Evolutionary conservation across 2,797 vertebrate species (phyloP).

Genomic region (Aselliscus stoliczkanus): DNA sequence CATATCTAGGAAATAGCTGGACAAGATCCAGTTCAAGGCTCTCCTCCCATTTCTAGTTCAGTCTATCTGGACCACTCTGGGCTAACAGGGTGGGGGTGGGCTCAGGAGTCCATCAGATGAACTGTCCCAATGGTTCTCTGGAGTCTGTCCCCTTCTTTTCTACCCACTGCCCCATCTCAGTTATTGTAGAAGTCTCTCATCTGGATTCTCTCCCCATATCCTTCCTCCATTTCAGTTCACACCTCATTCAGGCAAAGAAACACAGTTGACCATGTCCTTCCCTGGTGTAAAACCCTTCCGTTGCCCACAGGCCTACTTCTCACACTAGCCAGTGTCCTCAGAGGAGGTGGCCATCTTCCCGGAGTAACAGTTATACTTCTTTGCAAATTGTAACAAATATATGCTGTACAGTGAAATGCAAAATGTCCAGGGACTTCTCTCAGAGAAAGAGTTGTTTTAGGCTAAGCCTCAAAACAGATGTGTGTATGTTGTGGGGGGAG

Average conservation of each 20-base stretch:
- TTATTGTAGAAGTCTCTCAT: neutral
- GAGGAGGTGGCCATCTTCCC: neutral
- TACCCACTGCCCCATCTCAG: neutral
- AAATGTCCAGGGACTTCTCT: neutral
- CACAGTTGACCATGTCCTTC: neutral
- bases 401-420: neutral
- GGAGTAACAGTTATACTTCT: neutral
- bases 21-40: neutral
- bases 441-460: neutral
- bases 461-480: neutral
- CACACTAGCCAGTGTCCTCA: neutral
- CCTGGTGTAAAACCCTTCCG: neutral
- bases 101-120: neutral
- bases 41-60: neutral
- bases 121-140: neutral
- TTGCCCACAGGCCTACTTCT: neutral
- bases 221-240: neutral
- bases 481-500: neutral
- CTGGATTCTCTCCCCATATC: neutral
- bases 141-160: neutral
- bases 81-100: neutral
- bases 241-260: neutral
- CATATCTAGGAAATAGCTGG: neutral
- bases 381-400: neutral
- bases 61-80: neutral